A percentile compares a stretch with the other conserved stretches of the same genome.
phyloP scores from a whole-genome alignment of 2,797 vertebrate genomes.

The Macropus fuliginosus region DNA sequence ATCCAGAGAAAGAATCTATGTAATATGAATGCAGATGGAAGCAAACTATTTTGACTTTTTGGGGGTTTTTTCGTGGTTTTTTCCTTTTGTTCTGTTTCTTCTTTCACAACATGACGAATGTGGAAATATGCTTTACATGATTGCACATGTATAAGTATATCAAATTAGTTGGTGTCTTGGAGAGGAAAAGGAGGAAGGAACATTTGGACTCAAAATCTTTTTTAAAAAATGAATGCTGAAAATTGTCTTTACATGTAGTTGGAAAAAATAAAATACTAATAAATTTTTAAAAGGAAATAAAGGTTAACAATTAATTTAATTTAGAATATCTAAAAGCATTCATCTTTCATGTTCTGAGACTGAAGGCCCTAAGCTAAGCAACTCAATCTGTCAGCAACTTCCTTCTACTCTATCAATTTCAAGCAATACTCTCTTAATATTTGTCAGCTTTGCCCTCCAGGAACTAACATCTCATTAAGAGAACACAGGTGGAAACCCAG shows the following conservation, averaged over 20 bases:
- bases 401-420: conserved; percentile 41
- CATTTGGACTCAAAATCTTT: background rate
- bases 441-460: conserved; percentile 28
- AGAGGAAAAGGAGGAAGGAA: background rate
- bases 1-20: background rate
- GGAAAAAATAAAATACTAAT: background rate
- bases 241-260: background rate
- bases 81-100: background rate
- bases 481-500: conserved; percentile 12
- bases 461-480: conserved; percentile 53
- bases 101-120: background rate
- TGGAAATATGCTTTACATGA: background rate
- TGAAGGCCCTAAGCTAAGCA: conserved; percentile 24
- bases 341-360: conserved; percentile 21
- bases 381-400: conserved; percentile 40
- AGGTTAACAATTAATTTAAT: conserved; percentile 49
- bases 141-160: background rate
- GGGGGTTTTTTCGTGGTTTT: background rate
- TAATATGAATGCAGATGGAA: background rate
- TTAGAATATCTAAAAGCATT: conserved; percentile 31
- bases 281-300: background rate
- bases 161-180: background rate
- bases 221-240: background rate
- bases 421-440: conserved; percentile 50
- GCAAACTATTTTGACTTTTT: background rate